Percentiles rank a stretch among this genome's conserved stretches.
Evolutionary conservation across 2,888 invertebrate species (phyloP).

Genomic region (Tupiocoris notatus): DNA sequence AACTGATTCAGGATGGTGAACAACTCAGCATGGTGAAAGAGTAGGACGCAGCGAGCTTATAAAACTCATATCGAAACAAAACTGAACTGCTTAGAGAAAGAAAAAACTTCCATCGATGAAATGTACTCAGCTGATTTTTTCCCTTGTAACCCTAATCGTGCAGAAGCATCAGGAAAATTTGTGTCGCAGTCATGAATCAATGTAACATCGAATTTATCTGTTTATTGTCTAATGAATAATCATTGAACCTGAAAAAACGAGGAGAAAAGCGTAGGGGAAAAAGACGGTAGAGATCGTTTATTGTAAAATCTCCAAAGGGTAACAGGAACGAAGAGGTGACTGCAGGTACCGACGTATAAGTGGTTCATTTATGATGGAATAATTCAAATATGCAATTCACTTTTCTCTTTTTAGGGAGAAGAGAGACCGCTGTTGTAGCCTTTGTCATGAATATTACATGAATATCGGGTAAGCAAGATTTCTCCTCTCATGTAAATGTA

Average conservation of each 20-base stretch:
- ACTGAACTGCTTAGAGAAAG: too few relatives aligned
- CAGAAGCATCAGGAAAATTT: too few relatives aligned
- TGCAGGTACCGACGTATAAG: constrained; percentile 19
- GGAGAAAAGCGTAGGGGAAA: not conserved
- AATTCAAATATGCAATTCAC: constrained; percentile 44
- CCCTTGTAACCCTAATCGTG: too few relatives aligned
- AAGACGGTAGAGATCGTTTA: constrained; percentile 10
- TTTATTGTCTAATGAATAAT: constrained; percentile 22
- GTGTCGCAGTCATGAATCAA: too few relatives aligned
- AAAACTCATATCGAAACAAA: too few relatives aligned
- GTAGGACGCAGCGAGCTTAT: too few relatives aligned
- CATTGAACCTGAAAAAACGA: not conserved
- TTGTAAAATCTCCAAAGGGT: constrained; percentile 7
- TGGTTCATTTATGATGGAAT: constrained; percentile 43
- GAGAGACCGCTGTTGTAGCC: constrained; percentile 22
- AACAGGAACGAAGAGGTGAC: not conserved
- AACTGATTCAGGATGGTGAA: too few relatives aligned
- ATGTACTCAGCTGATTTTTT: too few relatives aligned
- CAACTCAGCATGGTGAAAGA: too few relatives aligned
- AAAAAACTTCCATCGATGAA: too few relatives aligned
- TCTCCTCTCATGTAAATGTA: constrained; percentile 47
- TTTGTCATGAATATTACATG: constrained; percentile 46
- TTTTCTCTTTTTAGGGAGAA: constrained; percentile 39
- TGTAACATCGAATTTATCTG: too few relatives aligned
- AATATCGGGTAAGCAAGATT: constrained; percentile 45